Evolutionary conservation across 2,888 invertebrate species (phyloP).

Genomic region (Polyommatus icarus): DNA sequence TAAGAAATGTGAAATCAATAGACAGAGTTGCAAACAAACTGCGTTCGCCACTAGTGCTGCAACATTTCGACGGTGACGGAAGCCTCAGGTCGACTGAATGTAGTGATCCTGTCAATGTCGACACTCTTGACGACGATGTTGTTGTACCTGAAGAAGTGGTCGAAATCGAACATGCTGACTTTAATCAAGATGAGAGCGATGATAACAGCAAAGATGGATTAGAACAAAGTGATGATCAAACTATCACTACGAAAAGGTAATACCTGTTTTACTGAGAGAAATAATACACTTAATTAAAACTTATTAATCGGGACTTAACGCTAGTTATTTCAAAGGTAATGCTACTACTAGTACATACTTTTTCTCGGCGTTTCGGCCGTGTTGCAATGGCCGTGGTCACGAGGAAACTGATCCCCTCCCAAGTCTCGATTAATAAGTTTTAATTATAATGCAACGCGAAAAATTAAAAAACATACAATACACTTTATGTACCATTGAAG

Average conservation of each 20-base stretch:
- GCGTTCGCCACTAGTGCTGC: neutral
- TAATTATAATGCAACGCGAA: too few relatives aligned
- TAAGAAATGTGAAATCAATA: conserved; percentile 21
- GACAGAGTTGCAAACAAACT: conserved; percentile 14
- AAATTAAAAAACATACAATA: too few relatives aligned
- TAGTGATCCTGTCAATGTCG: neutral
- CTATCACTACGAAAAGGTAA: neutral
- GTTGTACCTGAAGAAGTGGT: neutral
- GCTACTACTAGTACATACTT: too few relatives aligned
- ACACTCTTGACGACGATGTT: neutral
- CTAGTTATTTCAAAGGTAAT: too few relatives aligned
- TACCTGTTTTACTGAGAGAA: neutral
- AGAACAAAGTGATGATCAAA: conserved; percentile 4
- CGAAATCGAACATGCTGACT: neutral
- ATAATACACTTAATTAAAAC: too few relatives aligned
- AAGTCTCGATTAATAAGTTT: too few relatives aligned
- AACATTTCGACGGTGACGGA: neutral
- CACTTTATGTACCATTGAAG: too few relatives aligned
- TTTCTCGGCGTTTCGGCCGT: too few relatives aligned
- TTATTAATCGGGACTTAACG: too few relatives aligned
- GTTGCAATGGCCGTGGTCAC: too few relatives aligned
- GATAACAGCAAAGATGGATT: neutral
- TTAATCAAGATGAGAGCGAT: neutral
- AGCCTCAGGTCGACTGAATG: neutral
- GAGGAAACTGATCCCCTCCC: too few relatives aligned